Percentiles rank a stretch among this genome's conserved stretches.
These are phyloP conservation scores for Caenorhabditis elegans DNA, from an alignment of 1,140 invertebrate species.

Conservation along the genomic window DNA sequence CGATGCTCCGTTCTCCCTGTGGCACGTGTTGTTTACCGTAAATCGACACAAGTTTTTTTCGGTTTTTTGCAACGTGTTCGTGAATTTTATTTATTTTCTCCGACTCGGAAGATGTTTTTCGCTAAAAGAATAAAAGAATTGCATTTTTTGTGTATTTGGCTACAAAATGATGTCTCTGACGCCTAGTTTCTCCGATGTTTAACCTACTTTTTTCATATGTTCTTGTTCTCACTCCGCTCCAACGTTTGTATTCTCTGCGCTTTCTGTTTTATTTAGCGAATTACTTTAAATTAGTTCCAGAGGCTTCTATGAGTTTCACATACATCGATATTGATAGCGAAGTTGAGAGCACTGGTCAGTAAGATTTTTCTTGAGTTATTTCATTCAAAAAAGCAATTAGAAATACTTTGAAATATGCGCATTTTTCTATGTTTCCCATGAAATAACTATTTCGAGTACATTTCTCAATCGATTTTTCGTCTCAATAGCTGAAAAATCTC, in stretches of 20 bases:
- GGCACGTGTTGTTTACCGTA: background rate
- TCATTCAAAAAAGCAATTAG: too few species aligned
- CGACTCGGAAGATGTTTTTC: background rate
- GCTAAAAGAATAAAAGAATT: background rate
- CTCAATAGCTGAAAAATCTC: too few species aligned
- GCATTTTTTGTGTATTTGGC: too few species aligned
- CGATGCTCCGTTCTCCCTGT: background rate
- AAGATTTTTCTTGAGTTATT: background rate
- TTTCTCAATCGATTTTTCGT: too few species aligned
- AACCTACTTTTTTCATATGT: background rate
- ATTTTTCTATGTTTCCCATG: too few species aligned
- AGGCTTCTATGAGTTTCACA: background rate
- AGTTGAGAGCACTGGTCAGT: background rate
- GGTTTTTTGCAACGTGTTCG: constrained; percentile 3
- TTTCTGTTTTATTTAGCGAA: too few species aligned
- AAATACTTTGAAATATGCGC: too few species aligned
- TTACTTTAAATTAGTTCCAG: background rate
- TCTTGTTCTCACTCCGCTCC: background rate
- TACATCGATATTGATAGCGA: constrained; percentile 11
- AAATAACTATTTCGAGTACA: too few species aligned
- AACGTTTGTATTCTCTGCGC: background rate
- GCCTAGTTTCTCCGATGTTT: background rate
- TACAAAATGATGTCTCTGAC: too few species aligned
- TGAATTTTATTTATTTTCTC: background rate
- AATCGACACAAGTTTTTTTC: background rate